Evolutionary conservation across 2,888 invertebrate species (phyloP).

Genomic region (Amphipoea oculea): DNA sequence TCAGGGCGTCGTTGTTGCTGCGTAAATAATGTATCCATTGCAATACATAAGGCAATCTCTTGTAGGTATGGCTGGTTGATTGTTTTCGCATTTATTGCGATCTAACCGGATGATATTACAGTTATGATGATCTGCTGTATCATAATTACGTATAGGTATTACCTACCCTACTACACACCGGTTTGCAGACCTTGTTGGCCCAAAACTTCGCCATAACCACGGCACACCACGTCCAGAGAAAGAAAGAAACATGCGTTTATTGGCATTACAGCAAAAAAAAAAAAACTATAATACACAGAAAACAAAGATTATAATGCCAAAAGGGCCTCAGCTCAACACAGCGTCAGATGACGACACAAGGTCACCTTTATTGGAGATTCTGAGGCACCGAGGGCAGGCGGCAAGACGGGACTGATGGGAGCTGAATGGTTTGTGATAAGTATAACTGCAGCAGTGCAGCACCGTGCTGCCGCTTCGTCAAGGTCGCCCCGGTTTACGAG

Average conservation of each 20-base stretch:
- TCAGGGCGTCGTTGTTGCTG: not conserved
- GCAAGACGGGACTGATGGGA: not conserved
- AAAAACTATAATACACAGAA: not conserved
- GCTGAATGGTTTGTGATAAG: not conserved
- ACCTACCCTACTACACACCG: not conserved
- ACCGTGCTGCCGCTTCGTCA: not conserved
- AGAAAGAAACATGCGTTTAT: not conserved
- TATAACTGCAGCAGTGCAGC: not conserved
- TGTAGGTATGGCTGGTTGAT: not conserved
- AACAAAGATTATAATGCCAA: not conserved
- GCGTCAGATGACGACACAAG: not conserved
- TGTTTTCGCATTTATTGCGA: conserved; percentile 1
- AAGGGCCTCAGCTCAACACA: not conserved
- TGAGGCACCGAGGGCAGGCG: not conserved
- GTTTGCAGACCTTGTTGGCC: not conserved
- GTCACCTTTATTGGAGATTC: not conserved
- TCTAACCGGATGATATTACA: too few relatives aligned
- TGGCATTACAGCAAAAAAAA: not conserved
- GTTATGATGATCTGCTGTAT: not conserved
- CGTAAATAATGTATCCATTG: not conserved
- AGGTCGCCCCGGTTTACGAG: not conserved
- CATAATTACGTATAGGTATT: not conserved
- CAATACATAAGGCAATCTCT: not conserved
- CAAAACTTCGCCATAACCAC: too few relatives aligned
- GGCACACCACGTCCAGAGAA: not conserved